Percentiles rank a stretch among this genome's conserved stretches.
These are phyloP conservation scores for Trypoxylon attenuatum DNA, from an alignment of 2,888 invertebrate genomes.

Conservation along the genomic window DNA sequence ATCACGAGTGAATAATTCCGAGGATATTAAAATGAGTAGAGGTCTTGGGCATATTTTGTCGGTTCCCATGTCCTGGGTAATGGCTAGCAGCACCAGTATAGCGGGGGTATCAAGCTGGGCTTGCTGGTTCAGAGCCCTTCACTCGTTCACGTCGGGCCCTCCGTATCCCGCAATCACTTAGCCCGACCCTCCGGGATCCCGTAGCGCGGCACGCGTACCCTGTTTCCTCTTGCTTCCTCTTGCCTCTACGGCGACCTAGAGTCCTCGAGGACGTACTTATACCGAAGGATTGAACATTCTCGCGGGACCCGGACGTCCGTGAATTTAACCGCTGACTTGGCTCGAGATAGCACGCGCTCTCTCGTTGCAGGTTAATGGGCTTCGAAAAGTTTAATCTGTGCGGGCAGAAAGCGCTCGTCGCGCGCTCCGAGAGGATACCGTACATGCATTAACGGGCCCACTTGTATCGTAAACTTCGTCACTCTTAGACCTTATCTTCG, in stretches of 20 bases:
- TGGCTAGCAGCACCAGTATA: not conserved
- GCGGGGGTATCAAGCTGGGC: not conserved
- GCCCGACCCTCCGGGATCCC: not conserved
- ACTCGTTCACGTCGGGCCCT: constrained; percentile 4
- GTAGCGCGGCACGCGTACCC: not conserved
- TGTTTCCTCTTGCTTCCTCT: too few relatives aligned
- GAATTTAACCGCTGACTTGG: constrained; percentile 54
- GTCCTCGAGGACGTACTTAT: constrained; percentile 25
- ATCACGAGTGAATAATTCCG: not conserved
- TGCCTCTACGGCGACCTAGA: too few relatives aligned
- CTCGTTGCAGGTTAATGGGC: constrained; percentile 42
- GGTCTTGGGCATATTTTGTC: not conserved
- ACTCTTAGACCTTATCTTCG: constrained; percentile 29
- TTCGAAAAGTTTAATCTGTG: constrained; percentile 47
- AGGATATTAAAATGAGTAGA: not conserved
- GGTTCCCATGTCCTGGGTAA: not conserved
- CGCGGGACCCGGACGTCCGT: constrained; percentile 43
- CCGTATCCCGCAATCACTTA: constrained; percentile 25
- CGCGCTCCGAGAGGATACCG: constrained; percentile 16
- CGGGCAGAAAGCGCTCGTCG: not conserved
- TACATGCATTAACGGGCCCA: constrained; percentile 34
- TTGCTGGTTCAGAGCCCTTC: constrained; percentile 3
- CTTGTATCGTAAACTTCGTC: constrained; percentile 28
- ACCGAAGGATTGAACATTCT: constrained; percentile 28
- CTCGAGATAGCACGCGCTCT: constrained; percentile 28